These are phyloP conservation scores for Ceyx melanurus DNA, from an alignment of 2,113 vertebrate species.

Conservation along the genomic window DNA sequence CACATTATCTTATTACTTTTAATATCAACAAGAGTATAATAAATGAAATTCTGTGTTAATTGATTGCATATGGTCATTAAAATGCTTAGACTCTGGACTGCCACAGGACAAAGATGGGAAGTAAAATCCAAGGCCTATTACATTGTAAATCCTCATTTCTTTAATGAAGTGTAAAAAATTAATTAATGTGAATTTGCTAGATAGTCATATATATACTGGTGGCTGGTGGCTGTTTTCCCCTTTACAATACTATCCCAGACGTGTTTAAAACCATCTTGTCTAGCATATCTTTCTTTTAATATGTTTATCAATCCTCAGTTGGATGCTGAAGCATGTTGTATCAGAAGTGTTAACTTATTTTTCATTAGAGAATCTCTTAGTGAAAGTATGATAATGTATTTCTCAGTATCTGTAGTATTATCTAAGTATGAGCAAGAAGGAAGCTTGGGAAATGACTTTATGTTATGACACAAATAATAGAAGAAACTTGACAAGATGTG, in stretches of 20 bases:
- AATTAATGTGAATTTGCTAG: neutral
- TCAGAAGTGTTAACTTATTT: neutral
- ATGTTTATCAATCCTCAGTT: neutral
- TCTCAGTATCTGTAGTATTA: neutral
- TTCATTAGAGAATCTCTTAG: neutral
- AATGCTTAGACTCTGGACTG: neutral
- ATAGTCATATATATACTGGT: neutral
- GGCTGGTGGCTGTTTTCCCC: neutral
- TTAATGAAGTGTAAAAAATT: slow-evolving; percentile 31
- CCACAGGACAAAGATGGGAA: neutral
- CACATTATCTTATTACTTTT: neutral
- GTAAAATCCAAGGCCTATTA: neutral
- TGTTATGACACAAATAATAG: neutral
- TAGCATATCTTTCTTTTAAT: neutral
- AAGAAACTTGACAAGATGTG: neutral
- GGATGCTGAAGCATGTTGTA: neutral
- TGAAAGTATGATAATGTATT: neutral
- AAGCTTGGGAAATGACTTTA: neutral
- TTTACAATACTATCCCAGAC: neutral
- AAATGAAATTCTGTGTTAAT: neutral
- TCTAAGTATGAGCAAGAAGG: neutral
- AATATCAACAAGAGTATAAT: neutral
- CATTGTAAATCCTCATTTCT: neutral
- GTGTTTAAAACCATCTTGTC: neutral
- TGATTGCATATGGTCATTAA: neutral